These are phyloP conservation scores for Decapterus maruadsi DNA, from an alignment of 2,797 vertebrate species.

Conservation along the genomic window DNA sequence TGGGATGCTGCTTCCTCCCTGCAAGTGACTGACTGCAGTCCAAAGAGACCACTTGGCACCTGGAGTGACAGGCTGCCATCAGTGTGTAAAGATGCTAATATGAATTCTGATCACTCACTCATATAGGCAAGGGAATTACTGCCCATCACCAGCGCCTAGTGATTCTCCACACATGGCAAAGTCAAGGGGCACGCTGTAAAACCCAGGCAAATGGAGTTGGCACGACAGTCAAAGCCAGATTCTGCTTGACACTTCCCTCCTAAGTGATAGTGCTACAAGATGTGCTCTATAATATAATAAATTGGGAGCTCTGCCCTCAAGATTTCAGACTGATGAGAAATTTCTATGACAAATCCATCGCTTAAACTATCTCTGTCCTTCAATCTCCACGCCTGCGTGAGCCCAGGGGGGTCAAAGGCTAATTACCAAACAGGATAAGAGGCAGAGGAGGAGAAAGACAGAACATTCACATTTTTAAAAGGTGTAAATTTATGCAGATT, in stretches of 20 bases:
- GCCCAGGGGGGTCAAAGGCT: slow-evolving; percentile 77
- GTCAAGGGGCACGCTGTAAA: slow-evolving; percentile 78
- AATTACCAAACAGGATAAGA: slow-evolving; percentile 80
- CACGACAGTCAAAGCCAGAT: slow-evolving; percentile 66
- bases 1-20: slow-evolving; percentile 51
- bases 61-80: slow-evolving; percentile 83
- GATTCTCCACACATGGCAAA: slow-evolving; percentile 80
- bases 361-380: slow-evolving; percentile 76
- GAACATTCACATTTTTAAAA: slow-evolving; percentile 67
- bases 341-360: slow-evolving; percentile 73
- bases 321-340: slow-evolving; percentile 76
- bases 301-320: slow-evolving; percentile 76
- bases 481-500: slow-evolving; percentile 82
- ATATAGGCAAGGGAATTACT: slow-evolving; percentile 78
- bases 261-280: slow-evolving; percentile 70
- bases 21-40: slow-evolving; percentile 70
- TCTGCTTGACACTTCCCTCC: slow-evolving; percentile 69
- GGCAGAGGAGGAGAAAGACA: slow-evolving; percentile 64
- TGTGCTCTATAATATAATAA: slow-evolving; percentile 74
- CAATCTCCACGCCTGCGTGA: slow-evolving; percentile 63
- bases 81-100: slow-evolving; percentile 82
- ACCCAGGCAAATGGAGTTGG: slow-evolving; percentile 78
- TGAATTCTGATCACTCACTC: slow-evolving; percentile 84
- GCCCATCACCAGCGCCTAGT: slow-evolving; percentile 69
- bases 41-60: slow-evolving; percentile 80